phyloP scores from a whole-genome alignment of 1,140 invertebrate species.

The Sesamia nonagrioides region DNA sequence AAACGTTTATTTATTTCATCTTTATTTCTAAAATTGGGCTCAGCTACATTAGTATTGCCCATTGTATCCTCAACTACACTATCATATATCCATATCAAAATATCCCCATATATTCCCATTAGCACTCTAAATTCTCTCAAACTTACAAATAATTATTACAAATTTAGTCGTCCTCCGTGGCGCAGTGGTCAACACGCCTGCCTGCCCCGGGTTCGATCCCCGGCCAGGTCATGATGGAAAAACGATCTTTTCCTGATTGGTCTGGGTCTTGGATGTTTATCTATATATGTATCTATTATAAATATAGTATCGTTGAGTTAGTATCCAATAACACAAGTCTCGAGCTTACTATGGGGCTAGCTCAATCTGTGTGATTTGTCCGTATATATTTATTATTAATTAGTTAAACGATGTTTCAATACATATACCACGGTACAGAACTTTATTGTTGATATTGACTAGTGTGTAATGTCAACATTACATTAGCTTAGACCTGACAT shows the following conservation, averaged over 20 bases:
- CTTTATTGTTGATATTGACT: constrained; percentile 39
- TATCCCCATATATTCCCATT: constrained; percentile 4
- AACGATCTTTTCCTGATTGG: no score
- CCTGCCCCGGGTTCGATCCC: no score
- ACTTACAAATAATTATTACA: constrained; percentile 33
- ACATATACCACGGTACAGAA: constrained; percentile 14
- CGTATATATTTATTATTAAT: no score
- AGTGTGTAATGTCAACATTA: constrained; percentile 20
- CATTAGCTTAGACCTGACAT: constrained; percentile 3
- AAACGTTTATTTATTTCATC: neutral
- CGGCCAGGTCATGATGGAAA: no score
- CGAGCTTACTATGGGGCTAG: no score
- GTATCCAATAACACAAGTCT: no score
- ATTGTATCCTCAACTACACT: neutral
- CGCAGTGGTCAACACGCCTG: no score
- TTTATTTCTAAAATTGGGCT: neutral
- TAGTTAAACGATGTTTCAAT: constrained; percentile 35
- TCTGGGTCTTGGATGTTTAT: no score
- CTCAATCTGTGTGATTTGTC: no score
- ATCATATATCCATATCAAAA: constrained; percentile 5
- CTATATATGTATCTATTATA: no score
- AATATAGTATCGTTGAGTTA: no score
- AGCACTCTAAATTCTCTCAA: constrained; percentile 9
- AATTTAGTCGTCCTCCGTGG: no score
- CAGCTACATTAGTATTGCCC: neutral